These are phyloP conservation scores for Zygaena filipendulae DNA, from an alignment of 2,888 invertebrate species.

Conservation along the genomic window DNA sequence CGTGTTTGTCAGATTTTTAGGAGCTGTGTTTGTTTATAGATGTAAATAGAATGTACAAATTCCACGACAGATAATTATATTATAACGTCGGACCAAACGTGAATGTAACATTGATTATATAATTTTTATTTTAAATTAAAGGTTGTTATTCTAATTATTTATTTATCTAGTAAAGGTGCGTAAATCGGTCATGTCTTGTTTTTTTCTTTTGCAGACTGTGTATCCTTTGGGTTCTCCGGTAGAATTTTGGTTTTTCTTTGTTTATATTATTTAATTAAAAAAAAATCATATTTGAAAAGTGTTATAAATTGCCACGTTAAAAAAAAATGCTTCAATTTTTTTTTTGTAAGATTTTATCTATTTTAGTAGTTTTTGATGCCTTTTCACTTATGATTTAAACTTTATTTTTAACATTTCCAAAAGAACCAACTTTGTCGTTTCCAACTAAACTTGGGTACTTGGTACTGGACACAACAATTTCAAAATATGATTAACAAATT, in stretches of 20 bases:
- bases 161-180: too few species aligned
- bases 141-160: too few species aligned
- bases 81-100: too few species aligned
- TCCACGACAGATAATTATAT: too few species aligned
- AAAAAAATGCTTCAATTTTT: slow-evolving; percentile 1
- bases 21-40: slow-evolving; percentile 15
- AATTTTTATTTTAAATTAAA: too few species aligned
- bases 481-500: too few species aligned
- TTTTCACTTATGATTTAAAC: slow-evolving; percentile 30
- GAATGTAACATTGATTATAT: too few species aligned
- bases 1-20: too few species aligned
- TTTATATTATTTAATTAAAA: slow-evolving; percentile 6
- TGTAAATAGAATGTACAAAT: too few species aligned
- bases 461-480: too few species aligned
- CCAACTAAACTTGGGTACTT: slow-evolving; percentile 14
- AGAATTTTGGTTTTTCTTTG: slow-evolving; percentile 42
- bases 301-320: not conserved
- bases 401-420: too few species aligned
- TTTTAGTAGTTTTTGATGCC: not conserved
- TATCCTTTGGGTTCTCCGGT: slow-evolving; percentile 59
- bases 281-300: slow-evolving; percentile 10
- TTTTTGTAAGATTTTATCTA: slow-evolving; percentile 3
- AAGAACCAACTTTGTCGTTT: slow-evolving; percentile 41
- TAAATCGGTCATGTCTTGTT: too few species aligned
- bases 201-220: slow-evolving; percentile 50